Evolutionary conservation across 2,888 invertebrate genomes (phyloP), one percentile per base, ranked within the genome.

Genomic region (Hydriomena furcata): DNA sequence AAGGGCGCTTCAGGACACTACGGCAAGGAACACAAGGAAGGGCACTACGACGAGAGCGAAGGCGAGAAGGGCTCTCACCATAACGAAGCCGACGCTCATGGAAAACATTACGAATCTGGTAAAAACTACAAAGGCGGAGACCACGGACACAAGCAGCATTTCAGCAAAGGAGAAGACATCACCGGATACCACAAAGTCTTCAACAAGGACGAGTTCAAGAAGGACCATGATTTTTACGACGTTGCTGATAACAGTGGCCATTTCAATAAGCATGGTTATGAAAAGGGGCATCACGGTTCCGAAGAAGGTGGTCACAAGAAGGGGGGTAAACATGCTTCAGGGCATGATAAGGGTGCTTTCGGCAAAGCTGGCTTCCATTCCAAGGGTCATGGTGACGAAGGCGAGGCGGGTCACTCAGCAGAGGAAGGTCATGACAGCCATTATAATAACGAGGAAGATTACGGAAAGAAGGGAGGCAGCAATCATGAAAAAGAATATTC

Each of bases 161-260:
- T 91, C 77, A 93, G 93, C 76, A 94, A 94, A 71, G 94, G 94
- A 0, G 93, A 93, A 54, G 94, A 94, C 41, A 91, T 94, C 12
- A 93, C 92, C 5, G 95, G 95, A 10, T 95, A 92, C 84, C 94
- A 94, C 76, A 94, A 94, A 66, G 93, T 94, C 0, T 94, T 93
- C 79, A 92, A 93, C 79, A 95, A 95, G 85, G 94, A 95, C 69
- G 95, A 95, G 76, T 95, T 92, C 88, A 94, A 95, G 76, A 95
- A 95, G 70, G 94, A 94, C 67, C 94, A 94, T 61, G 93, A 93
- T 64, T 95, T 95, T 82, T 95, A 95, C 73, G 95, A 95, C 66
- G 94, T 94, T 37, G 92, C 92, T 17, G 93, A 94, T 69, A 91
- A 93, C 41, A 92, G 91, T 37, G 94, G 94, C 0, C 91, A 93